These are phyloP conservation scores for Calliscelio sp. DNA, from an alignment of 2,888 invertebrate species.

Conservation along the genomic window DNA sequence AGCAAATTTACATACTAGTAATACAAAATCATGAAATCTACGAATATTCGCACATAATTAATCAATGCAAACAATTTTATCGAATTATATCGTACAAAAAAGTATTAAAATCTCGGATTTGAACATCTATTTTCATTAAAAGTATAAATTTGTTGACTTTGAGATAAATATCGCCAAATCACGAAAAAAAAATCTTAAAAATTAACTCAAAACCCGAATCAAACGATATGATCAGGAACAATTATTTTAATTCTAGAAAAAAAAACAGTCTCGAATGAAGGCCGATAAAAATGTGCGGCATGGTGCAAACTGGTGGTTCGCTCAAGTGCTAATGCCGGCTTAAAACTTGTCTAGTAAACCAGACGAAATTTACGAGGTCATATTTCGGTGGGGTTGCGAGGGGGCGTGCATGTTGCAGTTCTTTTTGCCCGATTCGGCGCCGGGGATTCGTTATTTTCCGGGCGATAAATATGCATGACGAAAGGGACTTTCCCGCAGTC, in stretches of 20 bases:
- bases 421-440: conserved; percentile 50
- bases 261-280: neutral
- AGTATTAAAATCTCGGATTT: no score
- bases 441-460: conserved; percentile 61
- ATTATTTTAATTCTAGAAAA: neutral
- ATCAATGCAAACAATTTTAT: no score
- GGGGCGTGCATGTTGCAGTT: neutral
- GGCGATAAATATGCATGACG: conserved; percentile 72
- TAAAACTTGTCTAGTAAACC: conserved; percentile 73
- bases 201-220: no score
- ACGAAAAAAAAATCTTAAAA: neutral
- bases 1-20: neutral
- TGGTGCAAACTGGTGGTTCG: conserved; percentile 28
- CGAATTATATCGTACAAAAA: no score
- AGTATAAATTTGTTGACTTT: no score
- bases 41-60: no score
- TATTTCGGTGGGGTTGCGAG: conserved; percentile 66
- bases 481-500: conserved; percentile 32
- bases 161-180: no score
- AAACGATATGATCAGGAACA: neutral
- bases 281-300: conserved; percentile 13
- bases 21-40: no score
- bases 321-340: conserved; percentile 76
- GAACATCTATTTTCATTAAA: no score
- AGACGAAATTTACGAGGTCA: conserved; percentile 74